A percentile compares a stretch with the other conserved stretches of the same genome.
Conservation (phyloP, 2,797 vertebrate species). For the Petrocephalus sullivani region DNA sequence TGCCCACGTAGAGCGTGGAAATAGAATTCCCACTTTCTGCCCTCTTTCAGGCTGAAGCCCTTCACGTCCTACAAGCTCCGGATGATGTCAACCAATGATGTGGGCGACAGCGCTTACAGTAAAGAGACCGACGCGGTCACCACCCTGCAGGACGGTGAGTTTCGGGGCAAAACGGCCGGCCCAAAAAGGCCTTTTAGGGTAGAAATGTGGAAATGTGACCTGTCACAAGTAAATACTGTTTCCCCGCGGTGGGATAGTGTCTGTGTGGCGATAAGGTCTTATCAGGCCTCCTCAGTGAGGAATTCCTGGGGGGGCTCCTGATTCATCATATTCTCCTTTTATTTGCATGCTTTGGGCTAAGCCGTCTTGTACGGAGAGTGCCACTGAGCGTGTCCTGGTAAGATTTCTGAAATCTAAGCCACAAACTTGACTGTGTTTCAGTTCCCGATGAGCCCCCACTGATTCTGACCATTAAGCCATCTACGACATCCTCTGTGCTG, state of each 20-base stretch:
- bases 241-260: background rate
- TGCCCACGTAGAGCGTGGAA: background rate
- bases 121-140: conserved; percentile 54
- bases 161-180: background rate
- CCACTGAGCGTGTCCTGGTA: background rate
- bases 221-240: background rate
- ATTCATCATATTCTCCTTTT: background rate
- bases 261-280: background rate
- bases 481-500: conserved; percentile 28
- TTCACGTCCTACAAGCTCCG: conserved; percentile 70
- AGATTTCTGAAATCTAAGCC: background rate
- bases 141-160: conserved; percentile 12
- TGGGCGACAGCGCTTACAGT: conserved; percentile 66
- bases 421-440: background rate
- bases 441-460: conserved; percentile 26
- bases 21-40: background rate
- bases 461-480: conserved; percentile 25
- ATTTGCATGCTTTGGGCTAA: background rate
- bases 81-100: conserved; percentile 68
- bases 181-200: background rate
- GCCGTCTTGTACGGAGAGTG: background rate
- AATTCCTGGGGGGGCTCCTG: background rate
- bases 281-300: background rate
- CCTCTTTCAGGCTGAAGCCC: conserved; percentile 51
- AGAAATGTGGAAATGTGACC: background rate